phyloP scores from a whole-genome alignment of 2,113 vertebrate genomes.

The Zonotrichia leucophrys region DNA sequence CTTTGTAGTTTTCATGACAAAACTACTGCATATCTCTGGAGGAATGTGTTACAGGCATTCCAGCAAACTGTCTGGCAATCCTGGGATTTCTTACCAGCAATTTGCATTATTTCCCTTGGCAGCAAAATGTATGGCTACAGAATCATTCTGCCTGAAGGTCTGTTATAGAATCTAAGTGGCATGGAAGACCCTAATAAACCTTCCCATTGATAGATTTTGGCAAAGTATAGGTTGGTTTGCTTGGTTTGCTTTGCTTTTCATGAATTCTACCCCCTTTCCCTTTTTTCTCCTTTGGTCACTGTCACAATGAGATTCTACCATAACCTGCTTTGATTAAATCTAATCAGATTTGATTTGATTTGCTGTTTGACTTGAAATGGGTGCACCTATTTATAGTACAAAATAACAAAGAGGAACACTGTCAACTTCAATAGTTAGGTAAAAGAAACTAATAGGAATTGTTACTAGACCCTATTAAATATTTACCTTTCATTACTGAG shows the following conservation, averaged over 20 bases:
- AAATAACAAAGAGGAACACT: not conserved
- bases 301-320: not conserved
- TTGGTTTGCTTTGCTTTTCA: not conserved
- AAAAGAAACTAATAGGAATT: not conserved
- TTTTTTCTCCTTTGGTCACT: not conserved
- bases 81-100: not conserved
- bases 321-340: not conserved
- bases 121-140: not conserved
- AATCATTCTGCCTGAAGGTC: not conserved
- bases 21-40: not conserved
- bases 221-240: not conserved
- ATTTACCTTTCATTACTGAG: not conserved
- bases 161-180: not conserved
- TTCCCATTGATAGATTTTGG: not conserved
- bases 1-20: not conserved
- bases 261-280: not conserved
- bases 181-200: not conserved
- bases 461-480: not conserved
- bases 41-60: not conserved
- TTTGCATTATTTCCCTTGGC: not conserved
- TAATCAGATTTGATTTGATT: not conserved
- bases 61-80: accelerated
- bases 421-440: not conserved
- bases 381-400: not conserved
- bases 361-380: not conserved